Evolutionary conservation across 2,888 invertebrate species (phyloP).

Genomic region (Ennomos quercinarius): DNA sequence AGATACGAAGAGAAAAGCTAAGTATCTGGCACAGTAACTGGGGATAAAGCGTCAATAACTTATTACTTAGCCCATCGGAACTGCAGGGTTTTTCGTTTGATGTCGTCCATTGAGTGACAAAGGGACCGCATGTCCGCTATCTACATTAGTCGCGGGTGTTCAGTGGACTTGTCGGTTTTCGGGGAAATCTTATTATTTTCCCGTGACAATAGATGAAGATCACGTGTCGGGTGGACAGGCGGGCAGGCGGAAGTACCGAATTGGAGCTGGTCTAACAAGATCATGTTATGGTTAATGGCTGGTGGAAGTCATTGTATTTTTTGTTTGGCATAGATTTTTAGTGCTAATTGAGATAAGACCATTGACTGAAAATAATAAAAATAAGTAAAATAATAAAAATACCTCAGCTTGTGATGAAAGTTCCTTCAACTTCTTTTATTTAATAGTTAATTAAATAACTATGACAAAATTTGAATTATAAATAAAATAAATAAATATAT

Average conservation of each 20-base stretch:
- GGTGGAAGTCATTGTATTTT: not conserved
- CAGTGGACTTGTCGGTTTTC: slow-evolving; percentile 22
- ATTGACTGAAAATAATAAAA: not conserved
- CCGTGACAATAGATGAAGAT: slow-evolving; percentile 21
- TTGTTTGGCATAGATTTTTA: not conserved
- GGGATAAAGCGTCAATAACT: slow-evolving; percentile 59
- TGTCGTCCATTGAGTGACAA: slow-evolving; percentile 46
- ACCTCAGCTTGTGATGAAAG: too few species aligned
- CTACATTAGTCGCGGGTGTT: slow-evolving; percentile 21
- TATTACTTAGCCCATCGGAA: slow-evolving; percentile 61
- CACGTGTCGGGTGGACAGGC: slow-evolving; percentile 5
- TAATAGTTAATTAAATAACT: too few species aligned
- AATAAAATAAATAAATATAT: too few species aligned
- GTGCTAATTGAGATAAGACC: not conserved
- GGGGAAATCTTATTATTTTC: slow-evolving; percentile 24
- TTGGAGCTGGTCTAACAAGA: not conserved
- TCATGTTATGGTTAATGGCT: not conserved
- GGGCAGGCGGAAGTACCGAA: slow-evolving; percentile 4
- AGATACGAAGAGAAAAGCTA: slow-evolving; percentile 28
- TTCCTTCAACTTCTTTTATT: too few species aligned
- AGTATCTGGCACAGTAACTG: slow-evolving; percentile 28
- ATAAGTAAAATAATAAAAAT: too few species aligned
- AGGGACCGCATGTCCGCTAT: slow-evolving; percentile 25
- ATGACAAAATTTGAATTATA: too few species aligned
- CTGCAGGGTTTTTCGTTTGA: slow-evolving; percentile 58